These are phyloP conservation scores for Ammospiza nelsoni DNA, from an alignment of 2,113 vertebrate genomes.

Conservation along the genomic window DNA sequence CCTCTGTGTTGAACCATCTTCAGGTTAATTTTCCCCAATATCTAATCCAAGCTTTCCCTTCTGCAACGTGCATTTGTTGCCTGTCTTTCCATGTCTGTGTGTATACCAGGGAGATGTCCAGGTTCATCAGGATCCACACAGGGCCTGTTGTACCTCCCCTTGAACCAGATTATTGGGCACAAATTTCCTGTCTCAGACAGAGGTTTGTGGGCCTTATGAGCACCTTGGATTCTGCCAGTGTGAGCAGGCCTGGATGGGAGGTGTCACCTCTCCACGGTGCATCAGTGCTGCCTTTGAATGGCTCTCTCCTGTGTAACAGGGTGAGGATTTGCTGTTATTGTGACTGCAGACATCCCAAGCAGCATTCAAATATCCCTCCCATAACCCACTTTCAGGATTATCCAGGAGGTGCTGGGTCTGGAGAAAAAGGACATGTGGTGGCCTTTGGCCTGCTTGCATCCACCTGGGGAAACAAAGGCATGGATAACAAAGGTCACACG, in stretches of 20 bases:
- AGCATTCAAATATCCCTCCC: not conserved
- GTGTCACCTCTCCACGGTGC: not conserved
- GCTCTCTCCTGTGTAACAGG: not conserved
- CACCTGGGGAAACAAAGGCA: not conserved
- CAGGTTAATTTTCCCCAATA: not conserved
- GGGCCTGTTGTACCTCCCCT: not conserved
- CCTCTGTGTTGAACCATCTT: not conserved
- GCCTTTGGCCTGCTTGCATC: not conserved
- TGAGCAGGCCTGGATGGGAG: not conserved
- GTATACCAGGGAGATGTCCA: too few relatives aligned
- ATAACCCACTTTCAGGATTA: not conserved
- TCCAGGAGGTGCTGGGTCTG: not conserved
- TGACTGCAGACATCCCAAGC: not conserved
- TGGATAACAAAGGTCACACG: not conserved
- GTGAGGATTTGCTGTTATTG: not conserved
- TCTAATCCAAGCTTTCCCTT: not conserved
- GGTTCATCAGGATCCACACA: not conserved
- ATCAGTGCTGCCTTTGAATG: not conserved
- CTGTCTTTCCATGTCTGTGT: not conserved
- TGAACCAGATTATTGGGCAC: not conserved
- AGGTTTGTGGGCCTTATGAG: not conserved
- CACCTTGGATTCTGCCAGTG: not conserved
- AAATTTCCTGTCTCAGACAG: not conserved
- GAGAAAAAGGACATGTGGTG: not conserved
- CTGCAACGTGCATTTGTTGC: fast-evolving